Conservation (phyloP, 2,888 invertebrate genomes). For the Electrophaes corylata region DNA sequence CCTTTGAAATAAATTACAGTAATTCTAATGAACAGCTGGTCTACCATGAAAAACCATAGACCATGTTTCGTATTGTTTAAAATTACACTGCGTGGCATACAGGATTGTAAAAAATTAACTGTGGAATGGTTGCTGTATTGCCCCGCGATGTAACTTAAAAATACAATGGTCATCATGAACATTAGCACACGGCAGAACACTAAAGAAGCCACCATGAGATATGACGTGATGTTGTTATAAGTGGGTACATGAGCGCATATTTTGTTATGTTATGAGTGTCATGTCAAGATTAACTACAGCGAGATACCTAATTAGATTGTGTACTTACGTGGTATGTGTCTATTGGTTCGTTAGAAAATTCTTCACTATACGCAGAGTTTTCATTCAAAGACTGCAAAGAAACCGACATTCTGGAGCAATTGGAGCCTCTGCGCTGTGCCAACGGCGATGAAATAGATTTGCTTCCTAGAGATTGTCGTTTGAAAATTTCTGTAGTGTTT, state of each 20-base stretch:
- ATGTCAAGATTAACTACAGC: slow-evolving; percentile 3
- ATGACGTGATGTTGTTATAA: no score
- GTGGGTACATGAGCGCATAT: not conserved
- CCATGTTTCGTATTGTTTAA: no score
- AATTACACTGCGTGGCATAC: no score
- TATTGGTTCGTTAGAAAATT: slow-evolving; percentile 37
- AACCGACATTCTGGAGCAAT: slow-evolving; percentile 54
- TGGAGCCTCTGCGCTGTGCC: slow-evolving; percentile 58
- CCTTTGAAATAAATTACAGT: no score
- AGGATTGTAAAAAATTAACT: no score
- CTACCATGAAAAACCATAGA: no score
- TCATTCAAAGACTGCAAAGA: slow-evolving; percentile 73
- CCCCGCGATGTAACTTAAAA: no score
- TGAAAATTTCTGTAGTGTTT: slow-evolving; percentile 76
- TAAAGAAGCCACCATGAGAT: no score
- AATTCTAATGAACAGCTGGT: no score
- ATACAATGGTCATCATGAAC: no score
- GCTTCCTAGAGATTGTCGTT: slow-evolving; percentile 54
- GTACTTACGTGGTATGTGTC: slow-evolving; percentile 47
- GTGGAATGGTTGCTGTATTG: no score
- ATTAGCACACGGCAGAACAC: no score
- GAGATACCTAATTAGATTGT: slow-evolving; percentile 1
- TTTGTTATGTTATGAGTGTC: slow-evolving; percentile 2
- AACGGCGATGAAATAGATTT: slow-evolving; percentile 46
- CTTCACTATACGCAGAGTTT: slow-evolving; percentile 40